A percentile compares a stretch with the other conserved stretches of the same genome.
Conservation (phyloP, 2,888 invertebrate species). For the Mystacides longicornis region DNA sequence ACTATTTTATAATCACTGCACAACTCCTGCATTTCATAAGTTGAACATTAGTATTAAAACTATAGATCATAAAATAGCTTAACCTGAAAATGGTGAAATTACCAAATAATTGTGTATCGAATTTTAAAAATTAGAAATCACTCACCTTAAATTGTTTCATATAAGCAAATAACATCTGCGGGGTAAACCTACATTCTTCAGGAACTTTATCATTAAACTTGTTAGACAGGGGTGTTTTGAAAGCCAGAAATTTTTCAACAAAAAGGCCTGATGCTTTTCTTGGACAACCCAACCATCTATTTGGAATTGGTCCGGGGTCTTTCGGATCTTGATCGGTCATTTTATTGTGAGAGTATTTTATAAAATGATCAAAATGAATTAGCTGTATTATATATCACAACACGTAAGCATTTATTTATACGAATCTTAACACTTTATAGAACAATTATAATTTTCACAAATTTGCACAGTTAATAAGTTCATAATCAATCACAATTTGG, state of each 20-base stretch:
- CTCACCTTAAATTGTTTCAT: constrained; percentile 72
- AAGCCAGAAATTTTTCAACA: constrained; percentile 80
- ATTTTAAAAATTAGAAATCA: no score
- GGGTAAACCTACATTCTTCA: constrained; percentile 72
- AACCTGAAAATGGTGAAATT: no score
- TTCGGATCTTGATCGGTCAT: background rate
- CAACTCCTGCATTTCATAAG: no score
- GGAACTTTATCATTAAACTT: constrained; percentile 81
- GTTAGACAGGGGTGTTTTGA: constrained; percentile 86
- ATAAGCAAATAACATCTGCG: constrained; percentile 78
- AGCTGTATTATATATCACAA: constrained; percentile 4
- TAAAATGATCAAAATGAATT: background rate
- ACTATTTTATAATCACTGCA: no score
- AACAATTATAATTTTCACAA: background rate
- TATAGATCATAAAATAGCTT: no score
- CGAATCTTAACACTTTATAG: constrained; percentile 1
- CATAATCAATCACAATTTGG: background rate
- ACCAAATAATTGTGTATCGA: no score
- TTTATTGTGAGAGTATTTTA: background rate
- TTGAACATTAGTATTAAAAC: no score
- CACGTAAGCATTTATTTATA: constrained; percentile 17
- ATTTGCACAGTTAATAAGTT: no score
- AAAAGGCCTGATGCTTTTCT: constrained; percentile 68
- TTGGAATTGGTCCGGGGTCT: constrained; percentile 50
- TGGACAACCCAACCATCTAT: constrained; percentile 84